These are phyloP conservation scores for Chrysina gloriosa DNA, from an alignment of 2,888 invertebrate genomes.

Conservation along the genomic window DNA sequence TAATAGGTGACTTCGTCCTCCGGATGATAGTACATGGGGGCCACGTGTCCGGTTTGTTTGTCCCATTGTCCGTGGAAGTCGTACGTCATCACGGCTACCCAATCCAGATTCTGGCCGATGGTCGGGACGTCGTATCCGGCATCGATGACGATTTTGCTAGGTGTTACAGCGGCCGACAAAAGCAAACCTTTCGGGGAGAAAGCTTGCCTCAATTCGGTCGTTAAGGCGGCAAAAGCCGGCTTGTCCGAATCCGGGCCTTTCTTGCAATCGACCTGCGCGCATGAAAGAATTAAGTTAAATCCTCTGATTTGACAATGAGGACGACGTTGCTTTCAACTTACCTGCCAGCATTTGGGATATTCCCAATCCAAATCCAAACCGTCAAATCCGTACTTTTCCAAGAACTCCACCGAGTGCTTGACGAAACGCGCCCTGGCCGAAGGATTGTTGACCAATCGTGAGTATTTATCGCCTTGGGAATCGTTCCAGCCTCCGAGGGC, in stretches of 20 bases:
- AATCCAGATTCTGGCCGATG: slow-evolving; percentile 81
- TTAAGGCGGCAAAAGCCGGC: slow-evolving; percentile 78
- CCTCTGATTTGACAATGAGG: not conserved
- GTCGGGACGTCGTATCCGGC: slow-evolving; percentile 84
- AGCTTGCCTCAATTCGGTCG: slow-evolving; percentile 76
- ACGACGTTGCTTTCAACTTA: slow-evolving; percentile 54
- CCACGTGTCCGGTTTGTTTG: slow-evolving; percentile 90
- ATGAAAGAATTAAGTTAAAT: not conserved
- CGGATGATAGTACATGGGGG: slow-evolving; percentile 85
- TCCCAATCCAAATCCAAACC: slow-evolving; percentile 98
- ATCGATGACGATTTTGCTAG: slow-evolving; percentile 88
- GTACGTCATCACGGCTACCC: slow-evolving; percentile 94
- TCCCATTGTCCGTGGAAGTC: slow-evolving; percentile 95
- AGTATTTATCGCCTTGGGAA: slow-evolving; percentile 90
- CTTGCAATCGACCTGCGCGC: slow-evolving; percentile 80
- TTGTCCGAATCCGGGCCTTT: slow-evolving; percentile 89
- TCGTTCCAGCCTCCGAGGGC: slow-evolving; percentile 98
- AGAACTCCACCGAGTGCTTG: slow-evolving; percentile 78
- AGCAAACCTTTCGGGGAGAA: slow-evolving; percentile 68
- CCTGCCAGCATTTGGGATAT: slow-evolving; percentile 92
- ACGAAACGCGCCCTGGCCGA: slow-evolving; percentile 80
- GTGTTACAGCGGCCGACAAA: slow-evolving; percentile 87
- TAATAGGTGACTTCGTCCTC: slow-evolving; percentile 85
- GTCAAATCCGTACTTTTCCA: slow-evolving; percentile 86
- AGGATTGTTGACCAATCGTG: slow-evolving; percentile 82